A percentile compares a stretch with the other conserved stretches of the same genome.
Evolutionary conservation across 2,113 vertebrate species (phyloP).

Genomic region (Syngnathus scovelli): DNA sequence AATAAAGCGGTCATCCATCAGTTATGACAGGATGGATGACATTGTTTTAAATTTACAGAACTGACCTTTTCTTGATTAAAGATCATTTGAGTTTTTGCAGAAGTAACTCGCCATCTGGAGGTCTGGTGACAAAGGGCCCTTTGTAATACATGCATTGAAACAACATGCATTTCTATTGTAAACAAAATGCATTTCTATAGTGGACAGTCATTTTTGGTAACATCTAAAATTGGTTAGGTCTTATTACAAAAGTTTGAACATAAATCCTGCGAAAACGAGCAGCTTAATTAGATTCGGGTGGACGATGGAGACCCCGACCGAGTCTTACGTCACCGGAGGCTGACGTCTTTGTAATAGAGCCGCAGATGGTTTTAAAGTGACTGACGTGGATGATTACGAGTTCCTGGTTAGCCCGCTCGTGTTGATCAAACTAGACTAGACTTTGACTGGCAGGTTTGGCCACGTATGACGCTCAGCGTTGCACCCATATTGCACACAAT

Average conservation of each 20-base stretch:
- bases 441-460: not conserved
- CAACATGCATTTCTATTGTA: too few species aligned
- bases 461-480: not conserved
- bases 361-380: not conserved
- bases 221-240: too few species aligned
- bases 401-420: not conserved
- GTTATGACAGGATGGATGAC: too few species aligned
- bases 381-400: not conserved
- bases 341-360: not conserved
- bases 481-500: not conserved
- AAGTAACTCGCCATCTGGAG: not conserved
- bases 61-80: not conserved
- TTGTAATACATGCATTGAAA: not conserved
- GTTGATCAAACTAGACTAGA: conserved; percentile 2
- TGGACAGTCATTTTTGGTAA: too few species aligned
- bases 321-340: too few species aligned
- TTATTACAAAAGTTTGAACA: too few species aligned
- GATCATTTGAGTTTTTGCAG: not conserved
- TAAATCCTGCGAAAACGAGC: too few species aligned
- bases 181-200: too few species aligned
- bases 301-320: not conserved
- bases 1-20: too few species aligned
- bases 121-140: conserved; percentile 11
- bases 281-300: not conserved
- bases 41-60: not conserved